A percentile compares a stretch with the other conserved stretches of the same genome.
Evolutionary conservation across 2,888 invertebrate species (phyloP).

Genomic region (Scrobipalpa costella): DNA sequence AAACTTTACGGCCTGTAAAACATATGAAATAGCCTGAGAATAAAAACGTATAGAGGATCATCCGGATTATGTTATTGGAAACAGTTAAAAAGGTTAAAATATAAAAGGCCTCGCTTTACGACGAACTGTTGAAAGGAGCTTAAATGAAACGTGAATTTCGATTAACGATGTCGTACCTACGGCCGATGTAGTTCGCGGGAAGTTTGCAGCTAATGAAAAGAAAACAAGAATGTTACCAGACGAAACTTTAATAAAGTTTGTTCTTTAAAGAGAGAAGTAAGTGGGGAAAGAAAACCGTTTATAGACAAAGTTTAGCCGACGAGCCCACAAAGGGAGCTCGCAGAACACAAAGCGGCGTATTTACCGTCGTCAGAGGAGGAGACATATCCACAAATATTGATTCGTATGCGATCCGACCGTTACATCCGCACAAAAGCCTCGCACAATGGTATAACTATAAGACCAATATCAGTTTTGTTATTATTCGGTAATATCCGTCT

Average conservation of each 20-base stretch:
- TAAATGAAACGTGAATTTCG: conserved; percentile 11
- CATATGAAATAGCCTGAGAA: conserved; percentile 41
- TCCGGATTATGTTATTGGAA: conserved; percentile 28
- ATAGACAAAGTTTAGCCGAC: conserved; percentile 46
- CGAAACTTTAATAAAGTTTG: conserved; percentile 50
- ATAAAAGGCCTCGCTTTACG: conserved; percentile 18
- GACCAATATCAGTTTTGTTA: conserved; percentile 27
- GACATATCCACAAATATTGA: conserved; percentile 47
- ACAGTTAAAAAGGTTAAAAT: conserved; percentile 17
- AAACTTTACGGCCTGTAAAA: conserved; percentile 57
- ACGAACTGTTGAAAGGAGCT: conserved; percentile 4
- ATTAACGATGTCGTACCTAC: background rate
- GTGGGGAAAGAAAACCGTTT: conserved; percentile 46
- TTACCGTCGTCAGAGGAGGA: conserved; percentile 33
- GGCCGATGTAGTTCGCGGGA: conserved; percentile 12
- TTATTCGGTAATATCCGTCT: conserved; percentile 17
- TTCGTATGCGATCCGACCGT: conserved; percentile 37
- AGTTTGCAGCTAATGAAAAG: conserved; percentile 45
- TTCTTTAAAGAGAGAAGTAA: conserved; percentile 38
- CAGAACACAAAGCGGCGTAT: conserved; percentile 29
- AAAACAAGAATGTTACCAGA: conserved; percentile 36
- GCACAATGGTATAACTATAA: conserved; percentile 27
- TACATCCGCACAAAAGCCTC: conserved; percentile 36
- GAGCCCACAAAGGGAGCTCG: conserved; percentile 30
- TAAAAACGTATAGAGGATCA: conserved; percentile 32